Evolutionary conservation across 2,113 vertebrate species (phyloP), one percentile per base, ranked within the genome.

Genomic region (Todiramphus saurophagus): DNA sequence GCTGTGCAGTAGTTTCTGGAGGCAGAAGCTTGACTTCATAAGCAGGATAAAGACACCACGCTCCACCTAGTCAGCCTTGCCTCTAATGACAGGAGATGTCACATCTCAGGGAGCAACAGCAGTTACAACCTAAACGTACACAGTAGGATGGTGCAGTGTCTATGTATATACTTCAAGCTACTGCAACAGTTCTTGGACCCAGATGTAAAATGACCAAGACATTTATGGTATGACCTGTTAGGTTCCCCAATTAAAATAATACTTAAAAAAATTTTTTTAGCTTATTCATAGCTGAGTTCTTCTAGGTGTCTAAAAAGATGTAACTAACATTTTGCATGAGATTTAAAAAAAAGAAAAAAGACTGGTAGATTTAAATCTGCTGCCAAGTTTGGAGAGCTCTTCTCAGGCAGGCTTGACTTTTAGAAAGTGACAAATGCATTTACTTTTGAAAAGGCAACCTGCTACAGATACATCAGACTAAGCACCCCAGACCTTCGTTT

Each of bases 371-470:
- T 82, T 92, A 91, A 95, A 77, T 51, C 50, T 0, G 1, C 70
- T 96, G 95, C 94, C 95, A 97, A 83, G 84, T 96, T 91, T 96
- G 93, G 91, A 96, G 96, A 97, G 94, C 93, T 95, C 94, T 96
- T 96, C 93, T 96, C 74, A 94, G 58, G 81, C 85, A 95, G 91
- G 59, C 91, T 96, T 96, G 94, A 95, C 94, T 96, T 97, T 96
- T 94, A 94, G 69, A 63, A 94, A 91, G 90, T 66, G 89, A 96
- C 84, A 95, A 96, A 93, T 0, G 1, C 77, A 62, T 89, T 87
- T 37, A 83, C 81, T 91, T 84, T 80, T 67, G 53, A 96, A 93
- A 96, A 89, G 73, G 51, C 88, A 96, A 86, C 59, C n/a, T 87
- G 87, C 55, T 76, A 74, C 67, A 96, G 89, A 91, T 73, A 63